phyloP scores from a whole-genome alignment of 2,888 invertebrate genomes.

The Nezara viridula region DNA sequence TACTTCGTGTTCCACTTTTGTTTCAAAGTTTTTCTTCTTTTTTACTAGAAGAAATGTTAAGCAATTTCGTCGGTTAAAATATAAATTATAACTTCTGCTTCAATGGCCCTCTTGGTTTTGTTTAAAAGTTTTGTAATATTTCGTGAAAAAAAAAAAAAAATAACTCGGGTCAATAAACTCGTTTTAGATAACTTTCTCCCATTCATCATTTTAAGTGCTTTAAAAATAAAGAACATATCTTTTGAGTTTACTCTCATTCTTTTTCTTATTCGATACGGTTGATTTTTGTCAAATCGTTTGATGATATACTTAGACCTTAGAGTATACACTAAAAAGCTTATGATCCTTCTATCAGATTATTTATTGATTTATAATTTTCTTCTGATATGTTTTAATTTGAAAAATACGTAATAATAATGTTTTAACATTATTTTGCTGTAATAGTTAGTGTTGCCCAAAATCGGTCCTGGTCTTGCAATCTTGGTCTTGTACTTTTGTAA shows the following conservation, averaged over 20 bases:
- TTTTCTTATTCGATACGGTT: background rate
- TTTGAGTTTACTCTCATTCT: background rate
- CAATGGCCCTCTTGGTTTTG: background rate
- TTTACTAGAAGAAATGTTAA: background rate
- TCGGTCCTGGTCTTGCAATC: too few species aligned
- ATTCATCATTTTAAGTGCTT: background rate
- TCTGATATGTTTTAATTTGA: too few species aligned
- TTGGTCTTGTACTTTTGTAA: too few species aligned
- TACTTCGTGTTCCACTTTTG: background rate
- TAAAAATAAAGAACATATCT: background rate
- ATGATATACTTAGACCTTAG: too few species aligned
- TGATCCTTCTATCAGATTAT: too few species aligned
- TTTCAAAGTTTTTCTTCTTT: background rate
- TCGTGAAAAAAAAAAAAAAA: background rate
- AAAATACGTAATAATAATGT: too few species aligned
- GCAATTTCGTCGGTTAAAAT: background rate
- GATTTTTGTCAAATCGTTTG: too few species aligned
- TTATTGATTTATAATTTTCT: too few species aligned
- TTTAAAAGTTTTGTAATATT: background rate
- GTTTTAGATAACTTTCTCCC: background rate
- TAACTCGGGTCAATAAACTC: background rate
- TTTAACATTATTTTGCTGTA: too few species aligned
- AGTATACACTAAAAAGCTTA: too few species aligned
- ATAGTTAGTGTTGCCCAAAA: too few species aligned
- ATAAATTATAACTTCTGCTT: background rate